phyloP scores from a whole-genome alignment of 2,888 invertebrate species.

The Aleiodes alternator region DNA sequence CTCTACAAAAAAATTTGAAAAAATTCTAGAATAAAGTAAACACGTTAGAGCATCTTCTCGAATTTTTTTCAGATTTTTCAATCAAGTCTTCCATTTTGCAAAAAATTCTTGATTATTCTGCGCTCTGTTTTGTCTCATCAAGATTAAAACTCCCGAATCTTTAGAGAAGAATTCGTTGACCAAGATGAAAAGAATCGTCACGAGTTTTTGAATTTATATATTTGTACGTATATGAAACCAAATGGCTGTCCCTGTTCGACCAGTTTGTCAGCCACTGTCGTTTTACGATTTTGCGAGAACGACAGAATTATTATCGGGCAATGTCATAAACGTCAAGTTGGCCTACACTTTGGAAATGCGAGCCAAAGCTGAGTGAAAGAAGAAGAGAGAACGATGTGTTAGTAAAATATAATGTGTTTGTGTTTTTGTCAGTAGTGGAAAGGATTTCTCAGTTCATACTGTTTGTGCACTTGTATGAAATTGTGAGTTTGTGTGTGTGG shows the following conservation, averaged over 20 bases:
- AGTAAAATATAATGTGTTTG: slow-evolving; percentile 36
- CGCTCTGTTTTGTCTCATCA: neutral
- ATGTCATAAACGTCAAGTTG: slow-evolving; percentile 66
- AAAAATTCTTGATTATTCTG: too few species aligned
- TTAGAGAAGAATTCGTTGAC: neutral
- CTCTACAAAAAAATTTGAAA: too few species aligned
- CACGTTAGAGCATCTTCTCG: too few species aligned
- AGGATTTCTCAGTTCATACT: neutral
- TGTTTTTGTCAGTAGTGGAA: slow-evolving; percentile 18
- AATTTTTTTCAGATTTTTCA: too few species aligned
- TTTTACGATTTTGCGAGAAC: slow-evolving; percentile 66
- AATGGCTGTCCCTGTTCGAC: slow-evolving; percentile 40
- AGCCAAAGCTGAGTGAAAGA: slow-evolving; percentile 35
- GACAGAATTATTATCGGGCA: slow-evolving; percentile 68
- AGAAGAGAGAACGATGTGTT: slow-evolving; percentile 36
- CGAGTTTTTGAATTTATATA: neutral
- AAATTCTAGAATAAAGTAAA: too few species aligned
- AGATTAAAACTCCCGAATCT: too few species aligned
- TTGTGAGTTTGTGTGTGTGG: neutral
- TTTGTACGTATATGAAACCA: slow-evolving; percentile 4
- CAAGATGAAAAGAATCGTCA: slow-evolving; percentile 8
- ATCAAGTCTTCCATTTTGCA: slow-evolving; percentile 14
- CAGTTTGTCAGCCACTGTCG: slow-evolving; percentile 62
- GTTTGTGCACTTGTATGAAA: slow-evolving; percentile 31
- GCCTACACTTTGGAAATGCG: slow-evolving; percentile 40